A percentile compares a stretch with the other conserved stretches of the same genome.
Evolutionary conservation across 2,888 invertebrate genomes (phyloP).

Genomic region (Tetanocera ferruginea): DNA sequence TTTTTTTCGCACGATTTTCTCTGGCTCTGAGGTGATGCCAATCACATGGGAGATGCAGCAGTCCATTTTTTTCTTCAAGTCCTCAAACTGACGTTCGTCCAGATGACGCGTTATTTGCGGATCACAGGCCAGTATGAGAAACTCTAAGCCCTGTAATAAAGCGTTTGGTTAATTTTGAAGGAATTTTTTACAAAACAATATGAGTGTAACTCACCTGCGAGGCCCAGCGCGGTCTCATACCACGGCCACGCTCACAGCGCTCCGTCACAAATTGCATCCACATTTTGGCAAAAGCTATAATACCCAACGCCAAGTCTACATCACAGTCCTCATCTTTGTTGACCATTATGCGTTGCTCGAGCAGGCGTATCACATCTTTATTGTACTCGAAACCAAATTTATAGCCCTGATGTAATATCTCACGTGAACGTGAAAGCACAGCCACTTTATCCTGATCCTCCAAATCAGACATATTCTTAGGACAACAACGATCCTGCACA

Average conservation of each 20-base stretch:
- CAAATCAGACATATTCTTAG: constrained; percentile 62
- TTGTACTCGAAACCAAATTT: constrained; percentile 88
- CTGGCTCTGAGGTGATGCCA: constrained; percentile 74
- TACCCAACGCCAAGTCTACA: constrained; percentile 72
- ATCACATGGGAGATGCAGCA: constrained; percentile 90
- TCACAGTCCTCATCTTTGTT: constrained; percentile 66
- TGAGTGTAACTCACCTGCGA: constrained; percentile 69
- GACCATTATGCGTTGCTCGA: constrained; percentile 70
- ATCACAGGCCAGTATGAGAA: constrained; percentile 86
- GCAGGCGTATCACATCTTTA: constrained; percentile 72
- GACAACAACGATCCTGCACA: constrained; percentile 64
- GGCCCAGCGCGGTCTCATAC: constrained; percentile 88
- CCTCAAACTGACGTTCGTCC: constrained; percentile 83
- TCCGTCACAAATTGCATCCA: constrained; percentile 93
- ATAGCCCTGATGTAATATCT: constrained; percentile 88
- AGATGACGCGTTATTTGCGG: constrained; percentile 85
- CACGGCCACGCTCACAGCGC: constrained; percentile 86
- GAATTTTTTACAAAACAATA: not conserved
- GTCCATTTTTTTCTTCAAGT: constrained; percentile 83
- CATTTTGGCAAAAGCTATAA: constrained; percentile 80
- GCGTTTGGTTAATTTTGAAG: not conserved
- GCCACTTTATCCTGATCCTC: constrained; percentile 72
- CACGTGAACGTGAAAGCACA: constrained; percentile 77
- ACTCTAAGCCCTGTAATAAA: constrained; percentile 80
- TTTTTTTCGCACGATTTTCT: constrained; percentile 67